Conservation (phyloP, 2,888 invertebrate genomes). For the Rhyacophila evoluta region DNA sequence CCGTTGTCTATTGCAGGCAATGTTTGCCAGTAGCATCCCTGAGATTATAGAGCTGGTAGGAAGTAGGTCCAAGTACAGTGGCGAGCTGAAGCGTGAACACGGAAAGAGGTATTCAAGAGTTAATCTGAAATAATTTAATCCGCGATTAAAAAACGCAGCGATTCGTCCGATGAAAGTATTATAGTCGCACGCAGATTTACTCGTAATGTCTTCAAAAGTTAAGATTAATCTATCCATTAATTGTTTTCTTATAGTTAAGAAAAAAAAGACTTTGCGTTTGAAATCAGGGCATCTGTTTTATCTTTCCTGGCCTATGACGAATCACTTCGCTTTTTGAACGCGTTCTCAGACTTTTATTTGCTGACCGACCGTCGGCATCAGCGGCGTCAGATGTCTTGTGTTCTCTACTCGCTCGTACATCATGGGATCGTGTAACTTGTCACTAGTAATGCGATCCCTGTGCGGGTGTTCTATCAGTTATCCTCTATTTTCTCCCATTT, state of each 20-base stretch:
- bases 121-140: slow-evolving; percentile 57
- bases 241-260: not conserved
- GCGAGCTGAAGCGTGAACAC: slow-evolving; percentile 99
- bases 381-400: slow-evolving; percentile 73
- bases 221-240: not conserved
- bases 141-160: slow-evolving; percentile 34
- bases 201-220: too few species aligned
- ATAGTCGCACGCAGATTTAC: not conserved
- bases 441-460: slow-evolving; percentile 13
- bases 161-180: not conserved
- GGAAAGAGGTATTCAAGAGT: slow-evolving; percentile 92
- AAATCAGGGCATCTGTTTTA: not conserved
- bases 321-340: slow-evolving; percentile 64
- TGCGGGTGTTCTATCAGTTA: slow-evolving; percentile 54
- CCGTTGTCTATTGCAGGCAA: slow-evolving; percentile 90
- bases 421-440: slow-evolving; percentile 57
- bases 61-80: slow-evolving; percentile 99
- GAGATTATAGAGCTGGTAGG: slow-evolving; percentile 99
- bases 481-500: slow-evolving; percentile 54
- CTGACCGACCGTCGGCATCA: slow-evolving; percentile 58
- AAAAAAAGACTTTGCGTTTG: not conserved
- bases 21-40: slow-evolving; percentile 99
- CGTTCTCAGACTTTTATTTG: slow-evolving; percentile 63
- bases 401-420: slow-evolving; percentile 69
- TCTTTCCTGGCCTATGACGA: slow-evolving; percentile 41